A percentile compares a stretch with the other conserved stretches of the same genome.
Conservation (phyloP, 2,113 vertebrate genomes). For the Physeter macrocephalus region DNA sequence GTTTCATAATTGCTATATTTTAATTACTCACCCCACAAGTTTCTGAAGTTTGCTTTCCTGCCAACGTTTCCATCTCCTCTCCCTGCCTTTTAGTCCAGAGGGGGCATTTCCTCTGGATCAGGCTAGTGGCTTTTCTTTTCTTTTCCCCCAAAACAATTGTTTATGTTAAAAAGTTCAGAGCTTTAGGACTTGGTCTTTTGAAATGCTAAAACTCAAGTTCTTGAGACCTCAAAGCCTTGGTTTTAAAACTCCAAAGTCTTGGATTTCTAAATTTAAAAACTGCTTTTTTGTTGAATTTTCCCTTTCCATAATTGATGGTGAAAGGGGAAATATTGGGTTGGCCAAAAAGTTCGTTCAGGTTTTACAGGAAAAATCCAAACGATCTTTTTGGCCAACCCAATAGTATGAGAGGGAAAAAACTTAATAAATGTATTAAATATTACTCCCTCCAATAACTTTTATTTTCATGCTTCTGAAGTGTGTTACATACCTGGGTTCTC, state of each 20-base stretch:
- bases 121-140: not conserved
- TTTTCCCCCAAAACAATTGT: not conserved
- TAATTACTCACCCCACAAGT: not conserved
- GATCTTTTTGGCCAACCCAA: too few relatives aligned
- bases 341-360: too few relatives aligned
- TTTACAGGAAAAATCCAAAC: too few relatives aligned
- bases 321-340: not conserved
- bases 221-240: not conserved
- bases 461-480: conserved; percentile 2
- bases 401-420: not conserved
- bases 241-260: conserved; percentile 16
- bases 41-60: not conserved
- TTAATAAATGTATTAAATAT: not conserved
- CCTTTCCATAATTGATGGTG: not conserved
- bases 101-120: not conserved
- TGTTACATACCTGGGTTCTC: not conserved
- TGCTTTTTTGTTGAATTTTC: not conserved
- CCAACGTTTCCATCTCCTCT: not conserved
- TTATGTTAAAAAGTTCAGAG: not conserved
- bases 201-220: not conserved
- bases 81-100: not conserved
- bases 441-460: not conserved
- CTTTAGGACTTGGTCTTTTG: not conserved
- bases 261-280: not conserved
- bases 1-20: not conserved